phyloP scores from a whole-genome alignment of 2,888 invertebrate genomes.

The Calliphora vomitoria region DNA sequence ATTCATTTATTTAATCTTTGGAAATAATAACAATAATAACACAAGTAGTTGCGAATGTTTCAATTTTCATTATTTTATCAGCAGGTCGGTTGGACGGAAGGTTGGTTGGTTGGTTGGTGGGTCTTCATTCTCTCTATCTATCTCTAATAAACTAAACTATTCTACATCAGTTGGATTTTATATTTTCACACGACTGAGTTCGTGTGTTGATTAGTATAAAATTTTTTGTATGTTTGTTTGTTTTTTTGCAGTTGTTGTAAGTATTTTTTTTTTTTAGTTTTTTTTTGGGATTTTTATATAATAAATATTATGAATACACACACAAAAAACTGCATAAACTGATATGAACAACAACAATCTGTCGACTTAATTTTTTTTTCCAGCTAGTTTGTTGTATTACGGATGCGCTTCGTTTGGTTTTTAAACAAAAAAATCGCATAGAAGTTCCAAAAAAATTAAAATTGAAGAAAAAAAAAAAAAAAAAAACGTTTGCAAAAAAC shows the following conservation, averaged over 20 bases:
- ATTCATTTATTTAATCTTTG: slow-evolving; percentile 50
- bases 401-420: slow-evolving; percentile 68
- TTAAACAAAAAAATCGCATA: slow-evolving; percentile 30
- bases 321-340: slow-evolving; percentile 37
- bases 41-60: slow-evolving; percentile 16
- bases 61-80: slow-evolving; percentile 38
- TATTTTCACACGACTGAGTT: slow-evolving; percentile 71
- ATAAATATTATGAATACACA: slow-evolving; percentile 49
- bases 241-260: slow-evolving; percentile 43
- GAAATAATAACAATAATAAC: slow-evolving; percentile 1
- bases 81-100: background rate
- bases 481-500: background rate
- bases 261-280: slow-evolving; percentile 22
- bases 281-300: slow-evolving; percentile 53
- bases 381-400: slow-evolving; percentile 34
- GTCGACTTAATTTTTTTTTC: slow-evolving; percentile 60
- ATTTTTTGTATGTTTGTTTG: slow-evolving; percentile 30
- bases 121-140: background rate
- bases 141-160: slow-evolving; percentile 54
- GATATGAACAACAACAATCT: slow-evolving; percentile 50
- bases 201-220: slow-evolving; percentile 64
- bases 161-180: slow-evolving; percentile 52
- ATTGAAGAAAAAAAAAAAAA: slow-evolving; percentile 33
- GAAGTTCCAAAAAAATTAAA: slow-evolving; percentile 26
- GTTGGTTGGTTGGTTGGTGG: background rate